phyloP scores from a whole-genome alignment of 2,797 vertebrate genomes.

The Buceros bicornis region DNA sequence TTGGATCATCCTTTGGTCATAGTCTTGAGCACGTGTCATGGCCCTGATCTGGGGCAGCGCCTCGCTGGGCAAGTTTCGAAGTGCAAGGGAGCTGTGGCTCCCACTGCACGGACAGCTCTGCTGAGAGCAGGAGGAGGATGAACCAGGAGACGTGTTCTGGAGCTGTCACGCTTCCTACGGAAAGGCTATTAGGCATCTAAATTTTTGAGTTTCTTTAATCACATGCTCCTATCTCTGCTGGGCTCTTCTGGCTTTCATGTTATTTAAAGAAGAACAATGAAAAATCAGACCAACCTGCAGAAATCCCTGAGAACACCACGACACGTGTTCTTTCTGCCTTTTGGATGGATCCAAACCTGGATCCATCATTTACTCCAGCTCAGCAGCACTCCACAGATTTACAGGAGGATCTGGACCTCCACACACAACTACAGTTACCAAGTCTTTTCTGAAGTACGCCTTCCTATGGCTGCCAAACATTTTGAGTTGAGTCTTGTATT shows the following conservation, averaged over 20 bases:
- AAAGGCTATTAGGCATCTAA: not conserved
- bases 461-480: accelerated
- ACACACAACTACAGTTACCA: not conserved
- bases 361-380: not conserved
- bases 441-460: not conserved
- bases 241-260: not conserved
- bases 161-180: not conserved
- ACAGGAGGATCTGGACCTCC: not conserved
- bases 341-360: not conserved
- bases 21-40: accelerated
- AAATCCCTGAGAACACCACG: not conserved
- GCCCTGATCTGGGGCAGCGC: not conserved
- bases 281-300: not conserved
- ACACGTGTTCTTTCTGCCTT: not conserved
- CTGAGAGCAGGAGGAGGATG: not conserved
- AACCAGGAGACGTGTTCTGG: not conserved
- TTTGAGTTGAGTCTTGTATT: not conserved
- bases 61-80: accelerated
- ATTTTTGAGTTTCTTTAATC: not conserved
- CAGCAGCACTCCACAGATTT: not conserved
- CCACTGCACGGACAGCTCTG: accelerated
- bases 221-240: not conserved
- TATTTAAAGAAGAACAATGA: not conserved
- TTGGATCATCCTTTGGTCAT: not conserved
- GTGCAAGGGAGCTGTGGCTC: accelerated